Evolutionary conservation across 1,140 invertebrate genomes (phyloP).

Genomic region (Pogonognathellus flavescens): DNA sequence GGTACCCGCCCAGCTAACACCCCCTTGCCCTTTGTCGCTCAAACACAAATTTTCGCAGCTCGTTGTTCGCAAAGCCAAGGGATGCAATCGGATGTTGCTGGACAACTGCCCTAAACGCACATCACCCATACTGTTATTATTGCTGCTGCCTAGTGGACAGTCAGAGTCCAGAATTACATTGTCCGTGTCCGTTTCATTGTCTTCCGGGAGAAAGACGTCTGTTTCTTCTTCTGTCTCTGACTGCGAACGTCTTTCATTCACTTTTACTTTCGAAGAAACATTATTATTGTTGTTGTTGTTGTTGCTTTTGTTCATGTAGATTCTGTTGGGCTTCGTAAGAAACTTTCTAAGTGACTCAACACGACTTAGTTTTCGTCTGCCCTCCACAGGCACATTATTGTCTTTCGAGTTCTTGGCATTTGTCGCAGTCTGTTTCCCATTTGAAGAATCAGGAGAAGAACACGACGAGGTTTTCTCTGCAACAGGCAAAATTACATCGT

Average conservation of each 20-base stretch:
- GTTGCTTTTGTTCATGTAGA: slow-evolving; percentile 9
- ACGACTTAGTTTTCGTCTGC: slow-evolving; percentile 72
- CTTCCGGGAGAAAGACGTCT: slow-evolving; percentile 45
- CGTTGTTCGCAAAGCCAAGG: slow-evolving; percentile 57
- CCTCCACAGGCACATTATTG: slow-evolving; percentile 65
- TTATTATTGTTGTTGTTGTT: slow-evolving; percentile 10
- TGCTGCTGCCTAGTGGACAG: background rate
- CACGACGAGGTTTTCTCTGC: background rate
- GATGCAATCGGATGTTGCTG: background rate
- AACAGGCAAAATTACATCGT: background rate
- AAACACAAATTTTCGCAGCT: slow-evolving; percentile 65
- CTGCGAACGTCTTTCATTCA: background rate
- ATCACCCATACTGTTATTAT: background rate
- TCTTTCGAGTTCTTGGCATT: background rate
- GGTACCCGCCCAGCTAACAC: background rate
- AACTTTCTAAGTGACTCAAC: slow-evolving; percentile 75
- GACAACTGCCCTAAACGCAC: background rate
- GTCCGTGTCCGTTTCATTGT: slow-evolving; percentile 37
- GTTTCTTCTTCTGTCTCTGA: slow-evolving; percentile 48
- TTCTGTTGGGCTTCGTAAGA: slow-evolving; percentile 59
- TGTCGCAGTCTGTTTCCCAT: background rate
- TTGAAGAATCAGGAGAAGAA: background rate
- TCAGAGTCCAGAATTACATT: slow-evolving; percentile 18
- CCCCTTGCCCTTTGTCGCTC: background rate
- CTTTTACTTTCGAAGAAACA: background rate